Percentiles rank a stretch among this genome's conserved stretches.
phyloP scores from a whole-genome alignment of 2,113 vertebrate species.

The Sphaerodactylus townsendi region DNA sequence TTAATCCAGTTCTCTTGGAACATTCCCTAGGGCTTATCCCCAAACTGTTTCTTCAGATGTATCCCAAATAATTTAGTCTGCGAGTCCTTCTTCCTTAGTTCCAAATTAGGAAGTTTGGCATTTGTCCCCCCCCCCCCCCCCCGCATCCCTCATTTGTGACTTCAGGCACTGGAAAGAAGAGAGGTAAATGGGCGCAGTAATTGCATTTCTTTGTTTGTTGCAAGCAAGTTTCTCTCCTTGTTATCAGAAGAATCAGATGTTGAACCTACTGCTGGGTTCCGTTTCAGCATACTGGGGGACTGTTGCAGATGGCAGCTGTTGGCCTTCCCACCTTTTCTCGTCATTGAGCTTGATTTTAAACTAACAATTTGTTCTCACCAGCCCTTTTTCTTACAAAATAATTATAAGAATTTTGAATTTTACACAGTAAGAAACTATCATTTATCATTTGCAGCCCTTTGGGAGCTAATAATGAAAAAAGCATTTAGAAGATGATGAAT shows the following conservation, averaged over 20 bases:
- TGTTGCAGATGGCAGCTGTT: conserved; percentile 24
- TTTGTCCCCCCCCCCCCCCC: too few species aligned
- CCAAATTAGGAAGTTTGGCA: neutral
- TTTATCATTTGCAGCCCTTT: neutral
- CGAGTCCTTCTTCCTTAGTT: neutral
- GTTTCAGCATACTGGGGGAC: neutral
- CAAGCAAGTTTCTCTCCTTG: neutral
- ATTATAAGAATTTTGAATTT: neutral
- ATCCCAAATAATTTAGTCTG: neutral
- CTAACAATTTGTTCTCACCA: neutral
- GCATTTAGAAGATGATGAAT: conserved; percentile 20
- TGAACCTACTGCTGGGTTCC: neutral
- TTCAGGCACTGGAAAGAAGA: neutral
- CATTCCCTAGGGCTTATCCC: too few species aligned
- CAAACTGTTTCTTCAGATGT: neutral
- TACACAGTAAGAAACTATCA: neutral
- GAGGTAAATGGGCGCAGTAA: neutral
- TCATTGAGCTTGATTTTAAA: neutral
- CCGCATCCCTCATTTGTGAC: too few species aligned
- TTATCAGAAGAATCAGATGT: accelerated
- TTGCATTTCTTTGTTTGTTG: conserved; percentile 6
- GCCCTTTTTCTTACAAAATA: neutral
- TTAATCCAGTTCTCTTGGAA: too few species aligned
- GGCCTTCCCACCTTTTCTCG: conserved; percentile 17
- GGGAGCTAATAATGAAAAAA: conserved; percentile 1